Evolutionary conservation across 2,113 vertebrate species (phyloP), one percentile per base, ranked within the genome.

Genomic region (Platycercus adscitus): DNA sequence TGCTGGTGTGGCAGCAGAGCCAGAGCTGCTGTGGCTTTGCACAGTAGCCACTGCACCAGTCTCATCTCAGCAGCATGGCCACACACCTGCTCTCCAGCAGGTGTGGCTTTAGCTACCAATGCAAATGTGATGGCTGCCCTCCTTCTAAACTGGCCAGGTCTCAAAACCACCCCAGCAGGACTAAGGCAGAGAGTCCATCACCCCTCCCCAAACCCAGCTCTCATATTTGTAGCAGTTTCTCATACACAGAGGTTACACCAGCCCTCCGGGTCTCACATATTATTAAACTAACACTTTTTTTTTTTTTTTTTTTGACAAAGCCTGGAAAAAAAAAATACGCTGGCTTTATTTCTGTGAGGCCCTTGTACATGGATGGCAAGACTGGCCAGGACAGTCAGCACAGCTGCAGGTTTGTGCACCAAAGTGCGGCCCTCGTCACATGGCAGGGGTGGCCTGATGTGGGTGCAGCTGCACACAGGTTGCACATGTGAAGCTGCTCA

Each of bases 21-120:
- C 1, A 0, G 21, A 49, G 84, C 64, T 64, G 9, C 68, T 1
- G 0, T 7, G 24, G 60, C 52, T 65, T 33, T 47, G 65, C n/a
- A 13, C 3, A 1, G 72, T 2, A 41, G 61, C 79, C 56, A 2
- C 63, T 31, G 88, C 26, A 14, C 10, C 75, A n/a, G 53, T 43
- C 75, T 44, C 1, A 1, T 24, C 23, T 25, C 81, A 77, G 70
- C 86, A 64, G 70, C 29, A 3, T 5, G 66, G 66, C 65, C 78
- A n/a, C 2, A 1, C 17, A 9, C 49, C 75, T 31, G 71, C 77
- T 25, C 47, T 44, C 53, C 68, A 72, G 86, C 19, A 17, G 47
- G 35, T 61, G 78, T 6, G 2, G 23, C 37, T 31, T 60, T 9
- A 46, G 46, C 58, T 86, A 77, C 49, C 60, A 9, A 29, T 20